These are phyloP conservation scores for Desmodus rotundus DNA, from an alignment of 2,113 vertebrate genomes.

Conservation along the genomic window DNA sequence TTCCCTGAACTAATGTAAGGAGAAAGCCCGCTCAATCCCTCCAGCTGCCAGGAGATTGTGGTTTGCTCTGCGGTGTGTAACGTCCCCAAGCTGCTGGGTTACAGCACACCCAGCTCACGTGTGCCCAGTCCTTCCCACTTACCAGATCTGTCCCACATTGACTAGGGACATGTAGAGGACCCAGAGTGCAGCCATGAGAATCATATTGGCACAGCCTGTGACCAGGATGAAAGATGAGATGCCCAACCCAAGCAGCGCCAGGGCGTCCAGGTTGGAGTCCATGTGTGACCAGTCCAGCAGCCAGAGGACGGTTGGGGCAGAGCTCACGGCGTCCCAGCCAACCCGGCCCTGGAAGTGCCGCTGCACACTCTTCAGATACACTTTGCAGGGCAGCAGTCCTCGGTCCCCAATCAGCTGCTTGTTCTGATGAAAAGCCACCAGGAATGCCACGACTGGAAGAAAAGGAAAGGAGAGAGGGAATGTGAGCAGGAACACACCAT, in stretches of 20 bases:
- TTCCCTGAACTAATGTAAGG: not conserved
- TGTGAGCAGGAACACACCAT: rapidly evolving
- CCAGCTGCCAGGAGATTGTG: not conserved
- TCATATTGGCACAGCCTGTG: slow-evolving; percentile 91
- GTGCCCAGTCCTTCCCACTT: slow-evolving; percentile 59
- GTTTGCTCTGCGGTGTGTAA: too few species aligned
- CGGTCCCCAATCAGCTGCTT: slow-evolving; percentile 92
- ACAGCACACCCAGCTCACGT: rapidly evolving
- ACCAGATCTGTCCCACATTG: slow-evolving; percentile 96
- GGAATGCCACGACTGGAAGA: slow-evolving; percentile 90
- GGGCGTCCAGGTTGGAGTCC: slow-evolving; percentile 87
- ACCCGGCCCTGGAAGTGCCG: slow-evolving; percentile 87
- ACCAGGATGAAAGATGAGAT: slow-evolving; percentile 85
- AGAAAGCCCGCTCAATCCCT: too few species aligned
- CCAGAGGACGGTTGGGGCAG: slow-evolving; percentile 90
- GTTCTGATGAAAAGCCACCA: slow-evolving; percentile 92
- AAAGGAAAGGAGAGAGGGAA: not conserved
- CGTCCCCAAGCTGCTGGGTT: rapidly evolving
- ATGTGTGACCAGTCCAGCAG: slow-evolving; percentile 91
- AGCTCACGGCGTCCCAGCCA: slow-evolving; percentile 82
- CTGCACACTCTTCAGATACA: slow-evolving; percentile 86
- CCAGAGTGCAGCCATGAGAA: slow-evolving; percentile 92
- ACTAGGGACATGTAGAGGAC: slow-evolving; percentile 92
- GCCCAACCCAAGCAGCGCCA: slow-evolving; percentile 86
- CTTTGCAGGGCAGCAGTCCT: slow-evolving; percentile 88